A percentile compares a stretch with the other conserved stretches of the same genome.
Conservation (phyloP, 2,888 invertebrate genomes). For the Megastigmus dorsalis region DNA sequence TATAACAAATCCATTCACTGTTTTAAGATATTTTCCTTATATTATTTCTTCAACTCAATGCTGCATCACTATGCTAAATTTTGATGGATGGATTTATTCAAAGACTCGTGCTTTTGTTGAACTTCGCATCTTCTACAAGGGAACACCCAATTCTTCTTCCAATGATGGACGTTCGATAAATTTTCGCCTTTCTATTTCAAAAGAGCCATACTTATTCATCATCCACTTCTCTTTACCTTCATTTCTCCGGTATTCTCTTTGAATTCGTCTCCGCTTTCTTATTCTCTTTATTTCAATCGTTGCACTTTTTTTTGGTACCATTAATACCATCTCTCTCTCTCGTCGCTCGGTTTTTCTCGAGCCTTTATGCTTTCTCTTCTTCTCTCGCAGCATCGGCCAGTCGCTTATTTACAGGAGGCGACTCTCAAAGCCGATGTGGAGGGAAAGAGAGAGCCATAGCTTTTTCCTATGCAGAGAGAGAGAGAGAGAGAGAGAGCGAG, state of each 20-base stretch:
- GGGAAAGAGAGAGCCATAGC: constrained; percentile 1
- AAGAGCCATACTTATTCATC: neutral
- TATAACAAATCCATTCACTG: no score
- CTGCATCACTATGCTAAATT: no score
- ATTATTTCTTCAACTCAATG: no score
- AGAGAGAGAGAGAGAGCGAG: constrained; percentile 5
- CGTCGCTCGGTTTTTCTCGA: neutral
- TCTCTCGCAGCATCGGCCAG: neutral
- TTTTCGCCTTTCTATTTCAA: neutral
- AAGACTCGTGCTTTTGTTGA: no score
- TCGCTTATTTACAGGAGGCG: constrained; percentile 38
- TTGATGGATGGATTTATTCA: no score
- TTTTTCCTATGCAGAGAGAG: no score
- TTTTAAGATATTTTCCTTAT: no score
- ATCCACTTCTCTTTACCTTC: neutral
- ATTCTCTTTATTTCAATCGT: neutral
- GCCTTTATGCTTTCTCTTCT: neutral
- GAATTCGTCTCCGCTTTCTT: neutral
- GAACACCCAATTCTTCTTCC: no score
- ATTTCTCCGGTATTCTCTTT: neutral
- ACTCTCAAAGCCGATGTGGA: neutral
- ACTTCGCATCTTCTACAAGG: no score
- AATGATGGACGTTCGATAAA: neutral
- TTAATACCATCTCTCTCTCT: constrained; percentile 8
- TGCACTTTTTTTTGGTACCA: neutral